A percentile compares a stretch with the other conserved stretches of the same genome.
These are phyloP conservation scores for Dryobotodes eremita DNA, from an alignment of 2,888 invertebrate species.

Conservation along the genomic window DNA sequence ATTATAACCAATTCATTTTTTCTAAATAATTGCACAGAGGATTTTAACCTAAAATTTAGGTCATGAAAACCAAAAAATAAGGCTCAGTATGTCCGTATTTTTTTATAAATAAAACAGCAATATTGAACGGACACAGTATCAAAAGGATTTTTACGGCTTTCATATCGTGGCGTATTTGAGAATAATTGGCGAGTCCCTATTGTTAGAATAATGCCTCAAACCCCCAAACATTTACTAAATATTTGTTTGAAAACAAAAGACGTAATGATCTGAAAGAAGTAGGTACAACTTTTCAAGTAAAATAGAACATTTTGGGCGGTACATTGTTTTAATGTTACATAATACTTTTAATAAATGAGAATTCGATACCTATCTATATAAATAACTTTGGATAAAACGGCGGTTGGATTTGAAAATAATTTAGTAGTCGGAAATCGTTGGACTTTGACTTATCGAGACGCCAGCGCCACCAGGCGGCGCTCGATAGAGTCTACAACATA, in stretches of 20 bases:
- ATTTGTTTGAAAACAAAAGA: conserved; percentile 41
- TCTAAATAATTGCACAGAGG: not conserved
- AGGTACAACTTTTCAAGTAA: conserved; percentile 18
- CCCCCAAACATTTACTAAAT: conserved; percentile 31
- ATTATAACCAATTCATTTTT: not conserved
- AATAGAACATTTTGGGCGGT: conserved; percentile 7
- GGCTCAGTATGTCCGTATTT: not conserved
- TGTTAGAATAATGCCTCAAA: conserved; percentile 27
- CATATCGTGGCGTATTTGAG: conserved; percentile 27
- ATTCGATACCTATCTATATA: conserved; percentile 12
- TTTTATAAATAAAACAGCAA: conserved; percentile 2
- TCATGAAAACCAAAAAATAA: too few species aligned
- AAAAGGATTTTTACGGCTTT: conserved; percentile 53
- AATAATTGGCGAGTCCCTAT: conserved; percentile 46
- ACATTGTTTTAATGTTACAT: conserved; percentile 28
- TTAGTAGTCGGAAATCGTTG: not conserved
- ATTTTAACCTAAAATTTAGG: not conserved
- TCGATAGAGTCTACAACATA: too few species aligned
- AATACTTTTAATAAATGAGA: conserved; percentile 29
- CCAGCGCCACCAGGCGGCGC: too few species aligned
- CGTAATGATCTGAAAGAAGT: conserved; percentile 25
- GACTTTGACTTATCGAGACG: too few species aligned
- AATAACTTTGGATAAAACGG: conserved; percentile 9
- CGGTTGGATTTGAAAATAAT: not conserved
- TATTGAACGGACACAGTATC: conserved; percentile 33